A percentile compares a stretch with the other conserved stretches of the same genome.
These are phyloP conservation scores for Zoroaster sp. DNA, from an alignment of 53 echinoderm and acorn worm species.

Conservation along the genomic window DNA sequence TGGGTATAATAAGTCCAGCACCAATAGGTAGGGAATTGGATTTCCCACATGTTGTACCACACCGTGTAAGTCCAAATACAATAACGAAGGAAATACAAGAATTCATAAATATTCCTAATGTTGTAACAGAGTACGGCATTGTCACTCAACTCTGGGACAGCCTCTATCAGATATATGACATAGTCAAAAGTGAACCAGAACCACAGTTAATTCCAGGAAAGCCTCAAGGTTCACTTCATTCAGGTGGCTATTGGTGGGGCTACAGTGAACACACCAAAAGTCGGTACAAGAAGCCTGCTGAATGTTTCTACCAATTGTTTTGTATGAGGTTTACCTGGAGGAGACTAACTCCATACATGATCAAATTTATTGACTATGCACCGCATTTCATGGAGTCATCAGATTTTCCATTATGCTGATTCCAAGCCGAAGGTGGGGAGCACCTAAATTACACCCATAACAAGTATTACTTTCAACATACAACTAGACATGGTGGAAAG, in stretches of 20 bases:
- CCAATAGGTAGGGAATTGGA: not conserved
- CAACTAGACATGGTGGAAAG: conserved; percentile 68
- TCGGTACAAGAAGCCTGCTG: conserved; percentile 30
- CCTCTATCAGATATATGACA: conserved; percentile 32
- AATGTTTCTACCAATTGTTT: conserved; percentile 67
- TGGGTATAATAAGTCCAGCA: conserved; percentile 41
- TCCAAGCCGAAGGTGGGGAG: too few species aligned
- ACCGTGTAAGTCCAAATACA: not conserved
- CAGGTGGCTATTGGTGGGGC: not conserved
- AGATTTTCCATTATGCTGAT: conserved; percentile 49
- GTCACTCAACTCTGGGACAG: conserved; percentile 39
- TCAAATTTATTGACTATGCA: conserved; percentile 61
- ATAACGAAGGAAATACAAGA: not conserved
- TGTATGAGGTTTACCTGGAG: conserved; percentile 39
- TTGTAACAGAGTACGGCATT: not conserved
- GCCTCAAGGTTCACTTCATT: conserved; percentile 28
- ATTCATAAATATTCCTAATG: not conserved
- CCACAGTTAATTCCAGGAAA: not conserved
- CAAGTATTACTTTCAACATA: conserved; percentile 58
- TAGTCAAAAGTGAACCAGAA: conserved; percentile 21
- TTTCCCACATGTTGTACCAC: conserved; percentile 42
- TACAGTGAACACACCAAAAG: not conserved
- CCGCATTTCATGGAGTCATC: conserved; percentile 51
- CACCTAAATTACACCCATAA: conserved; percentile 66
- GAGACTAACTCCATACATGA: conserved; percentile 77